These are phyloP conservation scores for Blastobasis lacticolella DNA, from an alignment of 2,888 invertebrate species.

Conservation along the genomic window DNA sequence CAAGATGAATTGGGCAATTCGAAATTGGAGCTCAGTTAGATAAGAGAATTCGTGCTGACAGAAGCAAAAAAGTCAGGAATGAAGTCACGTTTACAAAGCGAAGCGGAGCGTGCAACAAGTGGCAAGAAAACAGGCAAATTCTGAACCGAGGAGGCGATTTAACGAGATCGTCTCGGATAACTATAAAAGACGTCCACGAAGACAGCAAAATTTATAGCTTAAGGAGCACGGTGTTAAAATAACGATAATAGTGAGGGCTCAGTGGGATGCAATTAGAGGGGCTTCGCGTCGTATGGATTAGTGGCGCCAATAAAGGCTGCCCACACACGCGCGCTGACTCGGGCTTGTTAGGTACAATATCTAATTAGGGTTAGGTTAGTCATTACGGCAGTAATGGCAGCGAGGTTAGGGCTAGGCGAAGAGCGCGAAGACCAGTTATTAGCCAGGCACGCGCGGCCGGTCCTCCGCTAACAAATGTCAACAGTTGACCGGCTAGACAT, in stretches of 20 bases:
- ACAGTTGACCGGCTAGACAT: conserved; percentile 29
- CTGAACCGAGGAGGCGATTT: conserved; percentile 20
- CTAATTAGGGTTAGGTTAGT: too few relatives aligned
- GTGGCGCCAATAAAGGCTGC: conserved; percentile 23
- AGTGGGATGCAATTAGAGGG: conserved; percentile 31
- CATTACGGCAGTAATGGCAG: too few relatives aligned
- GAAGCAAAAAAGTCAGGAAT: conserved; percentile 46
- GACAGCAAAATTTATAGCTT: conserved; percentile 28
- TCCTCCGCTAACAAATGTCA: conserved; percentile 23
- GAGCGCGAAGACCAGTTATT: too few relatives aligned
- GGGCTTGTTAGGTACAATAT: too few relatives aligned
- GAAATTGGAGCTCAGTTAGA: conserved; percentile 43
- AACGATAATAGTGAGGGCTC: conserved; percentile 20
- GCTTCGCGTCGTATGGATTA: conserved; percentile 27
- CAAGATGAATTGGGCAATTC: conserved; percentile 51
- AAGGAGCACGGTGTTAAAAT: conserved; percentile 18
- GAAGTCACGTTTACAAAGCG: conserved; percentile 54
- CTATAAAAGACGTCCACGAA: conserved; percentile 7
- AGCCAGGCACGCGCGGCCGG: too few relatives aligned
- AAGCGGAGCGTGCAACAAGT: conserved; percentile 59
- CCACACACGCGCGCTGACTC: conserved; percentile 9
- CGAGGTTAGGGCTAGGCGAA: too few relatives aligned
- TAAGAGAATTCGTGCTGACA: conserved; percentile 38
- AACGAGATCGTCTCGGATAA: conserved; percentile 17
- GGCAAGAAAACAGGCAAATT: conserved; percentile 40